phyloP scores from a whole-genome alignment of 2,797 vertebrate genomes.

The Neosilurus mollespiculum region DNA sequence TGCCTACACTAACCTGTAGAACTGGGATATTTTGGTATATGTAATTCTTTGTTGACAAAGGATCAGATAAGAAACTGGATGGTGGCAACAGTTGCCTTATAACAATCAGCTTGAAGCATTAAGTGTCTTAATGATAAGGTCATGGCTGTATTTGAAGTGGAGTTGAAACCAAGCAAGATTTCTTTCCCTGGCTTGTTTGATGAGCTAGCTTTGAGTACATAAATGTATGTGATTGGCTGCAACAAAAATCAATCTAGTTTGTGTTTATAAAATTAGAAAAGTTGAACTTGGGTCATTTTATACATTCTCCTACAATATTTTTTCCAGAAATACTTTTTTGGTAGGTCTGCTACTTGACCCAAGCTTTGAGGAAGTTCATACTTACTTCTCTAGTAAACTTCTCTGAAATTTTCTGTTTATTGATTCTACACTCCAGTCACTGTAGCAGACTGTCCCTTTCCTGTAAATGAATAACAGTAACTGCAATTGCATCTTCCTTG shows the following conservation, averaged over 20 bases:
- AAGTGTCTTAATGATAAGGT: background rate
- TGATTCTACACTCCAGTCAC: background rate
- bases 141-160: background rate
- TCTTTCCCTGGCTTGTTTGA: background rate
- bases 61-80: background rate
- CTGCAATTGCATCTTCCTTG: background rate
- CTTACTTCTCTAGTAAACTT: background rate
- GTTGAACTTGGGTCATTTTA: background rate
- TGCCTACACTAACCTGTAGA: slow-evolving; percentile 4
- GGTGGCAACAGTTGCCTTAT: background rate
- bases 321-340: background rate
- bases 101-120: background rate
- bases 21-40: background rate
- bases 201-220: background rate
- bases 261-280: background rate
- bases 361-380: background rate
- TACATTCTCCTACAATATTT: background rate
- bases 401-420: background rate
- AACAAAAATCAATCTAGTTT: background rate
- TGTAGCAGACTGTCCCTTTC: background rate
- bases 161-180: background rate
- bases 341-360: background rate
- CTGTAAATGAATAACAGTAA: background rate
- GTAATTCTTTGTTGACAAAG: background rate
- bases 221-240: background rate